A percentile compares a stretch with the other conserved stretches of the same genome.
These are phyloP conservation scores for Podocnemis expansa DNA, from an alignment of 2,113 vertebrate genomes.

Conservation along the genomic window DNA sequence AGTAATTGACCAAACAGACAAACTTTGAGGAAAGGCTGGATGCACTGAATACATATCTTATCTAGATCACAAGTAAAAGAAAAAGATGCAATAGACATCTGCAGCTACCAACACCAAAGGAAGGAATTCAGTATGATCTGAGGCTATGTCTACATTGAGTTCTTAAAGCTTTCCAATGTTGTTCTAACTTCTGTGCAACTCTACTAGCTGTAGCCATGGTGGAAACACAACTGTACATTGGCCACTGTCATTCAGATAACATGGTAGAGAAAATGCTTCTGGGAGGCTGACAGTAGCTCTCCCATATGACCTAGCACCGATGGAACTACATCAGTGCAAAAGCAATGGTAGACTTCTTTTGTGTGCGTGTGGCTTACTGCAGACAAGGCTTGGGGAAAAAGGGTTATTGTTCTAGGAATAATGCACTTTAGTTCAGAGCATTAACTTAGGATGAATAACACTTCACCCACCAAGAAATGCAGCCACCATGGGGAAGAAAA, in stretches of 20 bases:
- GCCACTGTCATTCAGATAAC: background rate
- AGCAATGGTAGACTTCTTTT: background rate
- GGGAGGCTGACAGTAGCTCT: background rate
- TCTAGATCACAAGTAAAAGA: background rate
- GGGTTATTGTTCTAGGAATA: accelerated
- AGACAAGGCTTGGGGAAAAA: background rate
- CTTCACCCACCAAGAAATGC: background rate
- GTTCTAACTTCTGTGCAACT: background rate
- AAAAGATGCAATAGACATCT: background rate
- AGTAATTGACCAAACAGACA: background rate
- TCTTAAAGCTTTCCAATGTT: background rate
- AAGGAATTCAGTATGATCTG: background rate
- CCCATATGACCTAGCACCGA: background rate
- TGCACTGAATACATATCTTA: background rate
- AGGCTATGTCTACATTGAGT: background rate
- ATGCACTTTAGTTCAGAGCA: background rate
- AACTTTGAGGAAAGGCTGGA: background rate
- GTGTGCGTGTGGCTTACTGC: no score
- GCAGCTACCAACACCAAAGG: background rate
- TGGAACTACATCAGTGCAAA: background rate
- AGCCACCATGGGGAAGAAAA: background rate
- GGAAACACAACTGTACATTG: background rate
- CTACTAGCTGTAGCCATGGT: background rate
- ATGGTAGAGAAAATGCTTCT: background rate
- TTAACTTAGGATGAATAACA: background rate